Evolutionary conservation across 35 echinoderm and acorn worm genomes (phyloP).

Genomic region (Holothuria glaberrima): DNA sequence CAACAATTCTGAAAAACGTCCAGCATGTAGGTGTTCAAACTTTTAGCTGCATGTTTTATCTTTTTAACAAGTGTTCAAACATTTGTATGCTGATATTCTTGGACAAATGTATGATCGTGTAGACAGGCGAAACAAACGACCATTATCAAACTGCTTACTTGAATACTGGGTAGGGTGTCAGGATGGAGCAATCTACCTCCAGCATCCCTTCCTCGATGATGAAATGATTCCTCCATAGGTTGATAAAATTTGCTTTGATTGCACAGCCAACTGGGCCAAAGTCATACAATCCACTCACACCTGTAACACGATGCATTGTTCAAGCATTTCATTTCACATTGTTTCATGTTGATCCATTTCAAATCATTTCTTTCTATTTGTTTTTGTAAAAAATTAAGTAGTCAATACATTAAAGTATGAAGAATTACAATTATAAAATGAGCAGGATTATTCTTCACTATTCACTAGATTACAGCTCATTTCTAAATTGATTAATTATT

Average conservation of each 20-base stretch:
- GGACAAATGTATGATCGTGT: too few species aligned
- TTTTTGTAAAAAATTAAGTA: not conserved
- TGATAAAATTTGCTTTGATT: slow-evolving; percentile 92
- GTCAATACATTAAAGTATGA: not conserved
- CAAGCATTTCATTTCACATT: not conserved
- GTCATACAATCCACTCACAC: slow-evolving; percentile 97
- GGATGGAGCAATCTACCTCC: slow-evolving; percentile 85
- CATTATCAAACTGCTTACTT: slow-evolving; percentile 75
- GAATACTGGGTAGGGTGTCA: slow-evolving; percentile 89
- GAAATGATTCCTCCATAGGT: slow-evolving; percentile 91
- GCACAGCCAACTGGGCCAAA: slow-evolving; percentile 98
- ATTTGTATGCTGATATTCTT: too few species aligned
- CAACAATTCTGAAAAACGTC: not conserved
- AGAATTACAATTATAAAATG: not conserved
- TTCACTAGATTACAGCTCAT: too few species aligned
- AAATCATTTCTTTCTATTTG: not conserved
- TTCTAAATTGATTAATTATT: too few species aligned
- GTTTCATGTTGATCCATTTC: not conserved
- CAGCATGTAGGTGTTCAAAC: too few species aligned
- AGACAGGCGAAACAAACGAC: too few species aligned
- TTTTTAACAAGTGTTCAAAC: too few species aligned
- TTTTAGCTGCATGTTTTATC: too few species aligned
- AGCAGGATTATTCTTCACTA: not conserved
- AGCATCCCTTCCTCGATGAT: slow-evolving; percentile 98
- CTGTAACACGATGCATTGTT: slow-evolving; percentile 50